These are phyloP conservation scores for Gallinago solitaria DNA, from an alignment of 2,797 vertebrate species.

Conservation along the genomic window DNA sequence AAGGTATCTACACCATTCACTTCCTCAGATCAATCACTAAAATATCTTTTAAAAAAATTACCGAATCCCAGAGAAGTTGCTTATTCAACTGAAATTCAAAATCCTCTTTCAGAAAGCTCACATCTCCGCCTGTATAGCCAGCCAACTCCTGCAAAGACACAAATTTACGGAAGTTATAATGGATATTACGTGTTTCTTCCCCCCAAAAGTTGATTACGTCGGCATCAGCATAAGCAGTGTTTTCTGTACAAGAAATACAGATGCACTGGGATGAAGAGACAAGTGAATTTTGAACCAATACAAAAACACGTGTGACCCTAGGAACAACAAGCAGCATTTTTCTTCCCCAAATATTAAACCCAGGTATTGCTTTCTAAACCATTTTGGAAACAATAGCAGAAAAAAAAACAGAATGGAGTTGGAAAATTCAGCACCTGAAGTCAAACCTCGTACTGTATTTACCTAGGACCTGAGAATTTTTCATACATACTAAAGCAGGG, in stretches of 20 bases:
- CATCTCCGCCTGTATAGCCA: slow-evolving; percentile 92
- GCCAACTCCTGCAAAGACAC: slow-evolving; percentile 86
- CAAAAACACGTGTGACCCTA: not conserved
- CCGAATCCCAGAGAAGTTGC: slow-evolving; percentile 87
- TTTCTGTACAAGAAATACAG: not conserved
- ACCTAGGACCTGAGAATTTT: not conserved
- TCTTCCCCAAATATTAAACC: not conserved
- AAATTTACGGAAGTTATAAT: not conserved
- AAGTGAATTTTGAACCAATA: not conserved
- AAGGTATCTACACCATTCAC: not conserved
- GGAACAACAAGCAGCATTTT: not conserved
- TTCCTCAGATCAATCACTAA: not conserved
- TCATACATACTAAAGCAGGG: not conserved
- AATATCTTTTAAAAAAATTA: slow-evolving; percentile 61
- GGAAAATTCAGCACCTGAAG: not conserved
- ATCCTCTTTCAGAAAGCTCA: slow-evolving; percentile 93
- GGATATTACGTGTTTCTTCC: not conserved
- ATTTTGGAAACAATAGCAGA: not conserved
- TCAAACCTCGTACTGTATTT: not conserved
- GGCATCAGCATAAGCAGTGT: not conserved
- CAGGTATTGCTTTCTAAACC: not conserved
- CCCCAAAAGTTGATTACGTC: not conserved
- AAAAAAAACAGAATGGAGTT: not conserved
- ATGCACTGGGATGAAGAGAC: not conserved
- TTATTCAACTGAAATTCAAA: slow-evolving; percentile 93